Base-by-base conservation (phyloP, 1,140 invertebrate species). In the Drosophila orosa region DNA sequence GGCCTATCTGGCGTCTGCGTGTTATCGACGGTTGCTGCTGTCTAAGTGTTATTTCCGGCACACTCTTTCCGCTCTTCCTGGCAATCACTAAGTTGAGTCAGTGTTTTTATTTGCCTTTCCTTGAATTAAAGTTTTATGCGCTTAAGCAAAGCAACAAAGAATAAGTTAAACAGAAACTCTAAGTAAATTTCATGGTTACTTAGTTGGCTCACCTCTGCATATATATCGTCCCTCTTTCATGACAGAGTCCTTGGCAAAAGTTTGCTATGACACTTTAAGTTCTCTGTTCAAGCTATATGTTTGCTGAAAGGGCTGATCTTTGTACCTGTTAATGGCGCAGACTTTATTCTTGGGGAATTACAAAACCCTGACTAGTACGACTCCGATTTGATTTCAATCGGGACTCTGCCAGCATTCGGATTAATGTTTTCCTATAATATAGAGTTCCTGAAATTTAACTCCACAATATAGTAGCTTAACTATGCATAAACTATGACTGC, bases 141-240 rank as follows among this genome's bases (percentile, higher is more conserved):
- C 40, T 47, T 50, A 27, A 59, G 13, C 31, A 47, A 35, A 68
- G 52, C 45, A 56, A 50, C 33, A 29, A n/a, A 54, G 40, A 50
- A 58, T 10, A 56, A 50, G 6, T 10, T 3, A 17, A 40, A 50
- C 57, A 58, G 56, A 60, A 62, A 78, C 50, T 75, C 35, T 62
- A 74, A 74, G 80, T 84, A 66, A 61, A 84, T 80, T 84, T 84
- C 56, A 84, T 80, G 80, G 76, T 84, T 84, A 73, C 73, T 77
- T 80, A 69, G 68, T 72, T 69, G 55, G 35, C 78, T 63, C 40
- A 74, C 74, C 80, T 67, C 24, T 65, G 42, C 45, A 25, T 48
- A 63, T 56, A 39, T n/a, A 47, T 17, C 7, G 25, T 13, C 8
- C 39, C 10, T 13, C 45, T 27, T 25, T 24, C 22, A 4, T n/a